phyloP scores from a whole-genome alignment of 2,797 vertebrate genomes.

The Falco novaeseelandiae region DNA sequence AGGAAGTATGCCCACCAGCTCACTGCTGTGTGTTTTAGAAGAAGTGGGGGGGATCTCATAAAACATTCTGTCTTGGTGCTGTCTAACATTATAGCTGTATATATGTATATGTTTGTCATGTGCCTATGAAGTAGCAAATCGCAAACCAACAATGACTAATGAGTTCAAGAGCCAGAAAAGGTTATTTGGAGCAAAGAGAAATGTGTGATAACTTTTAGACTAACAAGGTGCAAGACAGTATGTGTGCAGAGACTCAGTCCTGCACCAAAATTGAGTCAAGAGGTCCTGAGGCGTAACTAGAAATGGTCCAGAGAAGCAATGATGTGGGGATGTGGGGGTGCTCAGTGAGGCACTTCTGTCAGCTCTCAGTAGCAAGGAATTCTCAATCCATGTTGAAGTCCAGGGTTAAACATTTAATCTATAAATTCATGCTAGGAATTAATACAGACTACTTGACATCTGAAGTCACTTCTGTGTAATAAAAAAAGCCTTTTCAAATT shows the following conservation, averaged over 20 bases:
- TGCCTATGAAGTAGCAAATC: not conserved
- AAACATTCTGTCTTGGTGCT: not conserved
- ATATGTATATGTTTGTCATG: not conserved
- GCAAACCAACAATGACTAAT: not conserved
- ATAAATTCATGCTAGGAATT: not conserved
- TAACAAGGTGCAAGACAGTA: not conserved
- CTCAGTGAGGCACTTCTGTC: not conserved
- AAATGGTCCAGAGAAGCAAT: not conserved
- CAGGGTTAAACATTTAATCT: not conserved
- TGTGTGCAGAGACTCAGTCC: not conserved
- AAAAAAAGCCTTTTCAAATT: not conserved
- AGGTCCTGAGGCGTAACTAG: not conserved
- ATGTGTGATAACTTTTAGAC: not conserved
- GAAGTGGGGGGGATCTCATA: not conserved
- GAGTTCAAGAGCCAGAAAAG: not conserved
- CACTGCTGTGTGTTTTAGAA: not conserved
- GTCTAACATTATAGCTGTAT: not conserved
- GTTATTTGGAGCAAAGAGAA: not conserved
- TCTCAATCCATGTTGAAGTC: not conserved
- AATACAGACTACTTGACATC: not conserved
- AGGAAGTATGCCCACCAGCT: not conserved
- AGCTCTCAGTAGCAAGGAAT: not conserved
- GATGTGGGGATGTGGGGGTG: not conserved
- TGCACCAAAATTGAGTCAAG: not conserved
- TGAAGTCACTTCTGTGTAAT: not conserved